Base-by-base conservation (phyloP, 1,140 invertebrate species). In the Heliconius hermathena region DNA sequence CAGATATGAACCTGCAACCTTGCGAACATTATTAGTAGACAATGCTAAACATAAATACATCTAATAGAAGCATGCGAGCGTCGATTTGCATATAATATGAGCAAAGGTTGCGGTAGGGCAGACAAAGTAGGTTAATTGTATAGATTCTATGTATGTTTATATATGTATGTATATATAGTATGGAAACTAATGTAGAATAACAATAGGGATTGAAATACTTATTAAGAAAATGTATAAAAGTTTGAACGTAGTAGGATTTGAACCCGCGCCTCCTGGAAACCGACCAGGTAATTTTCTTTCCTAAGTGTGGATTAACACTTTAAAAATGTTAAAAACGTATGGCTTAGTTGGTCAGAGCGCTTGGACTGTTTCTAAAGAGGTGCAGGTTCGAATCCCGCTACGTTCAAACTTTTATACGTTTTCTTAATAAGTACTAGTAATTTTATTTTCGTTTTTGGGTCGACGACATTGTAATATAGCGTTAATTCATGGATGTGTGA, bases 21-120 rank as follows among this genome's bases (percentile, higher is more conserved):
- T 66, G 22, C 3, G 3, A 29, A 29, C 22, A 3, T 29, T 29
- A 66, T 29, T 66, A 22, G 60, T 22, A 26, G 26, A 66, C 60
- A 66, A 29, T 66, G 16, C 60, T 16, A 66, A 29, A 5, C n/a
- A 66, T n/a, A 66, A 46, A 66, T 66, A 13, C 60, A 66, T 22
- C 22, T 11, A 66, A 66, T 66, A 22, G 60, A 66, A 66, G 26
- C 60, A 29, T 66, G 60, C 26, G 13, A 66, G 60, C 60, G 60
- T 66, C 38, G 73, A 74, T 74, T 54, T 74, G 36, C 73, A 74
- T 74, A 74, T 52, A 74, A 74, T 74, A 74, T 22, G 29, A 74
- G 36, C 73, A 29, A 20, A 74, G 73, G 49, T 74, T 74, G 73
- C 46, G 73, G 46, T 54, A 74, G 73, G 41, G 73, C 73, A 74